Conservation (phyloP, 2,113 vertebrate species). For the Anguilla rostrata region DNA sequence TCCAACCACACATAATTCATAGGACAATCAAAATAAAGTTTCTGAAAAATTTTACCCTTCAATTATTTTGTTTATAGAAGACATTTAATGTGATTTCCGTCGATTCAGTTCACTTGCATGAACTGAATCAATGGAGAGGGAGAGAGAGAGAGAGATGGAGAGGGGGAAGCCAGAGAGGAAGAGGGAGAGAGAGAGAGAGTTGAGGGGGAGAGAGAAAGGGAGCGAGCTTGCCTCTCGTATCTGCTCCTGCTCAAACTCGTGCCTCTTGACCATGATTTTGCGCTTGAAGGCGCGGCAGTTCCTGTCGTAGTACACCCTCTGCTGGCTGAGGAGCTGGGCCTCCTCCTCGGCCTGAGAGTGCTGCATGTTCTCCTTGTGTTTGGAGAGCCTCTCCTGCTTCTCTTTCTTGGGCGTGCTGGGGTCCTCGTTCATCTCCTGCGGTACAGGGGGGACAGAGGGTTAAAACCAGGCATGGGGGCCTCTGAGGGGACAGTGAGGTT, state of each 20-base stretch:
- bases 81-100: no score
- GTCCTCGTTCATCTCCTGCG: constrained; percentile 97
- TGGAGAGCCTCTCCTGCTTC: constrained; percentile 96
- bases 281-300: constrained; percentile 93
- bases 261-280: constrained; percentile 88
- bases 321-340: constrained; percentile 90
- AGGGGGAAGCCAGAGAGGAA: no score
- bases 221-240: constrained; percentile 82
- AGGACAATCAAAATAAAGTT: no score
- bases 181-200: not conserved
- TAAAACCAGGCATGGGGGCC: not conserved
- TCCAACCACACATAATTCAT: no score
- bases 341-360: constrained; percentile 98
- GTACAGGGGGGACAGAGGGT: not conserved
- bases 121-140: not conserved
- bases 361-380: constrained; percentile 99
- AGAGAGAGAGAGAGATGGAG: no score
- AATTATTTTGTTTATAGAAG: no score
- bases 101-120: no score
- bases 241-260: constrained; percentile 95
- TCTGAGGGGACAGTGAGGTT: not conserved
- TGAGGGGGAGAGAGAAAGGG: not conserved
- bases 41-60: no score
- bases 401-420: constrained; percentile 98
- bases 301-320: constrained; percentile 92